Base-by-base conservation (phyloP, 2,797 vertebrate species). In the Pipistrellus pygmaeus region DNA sequence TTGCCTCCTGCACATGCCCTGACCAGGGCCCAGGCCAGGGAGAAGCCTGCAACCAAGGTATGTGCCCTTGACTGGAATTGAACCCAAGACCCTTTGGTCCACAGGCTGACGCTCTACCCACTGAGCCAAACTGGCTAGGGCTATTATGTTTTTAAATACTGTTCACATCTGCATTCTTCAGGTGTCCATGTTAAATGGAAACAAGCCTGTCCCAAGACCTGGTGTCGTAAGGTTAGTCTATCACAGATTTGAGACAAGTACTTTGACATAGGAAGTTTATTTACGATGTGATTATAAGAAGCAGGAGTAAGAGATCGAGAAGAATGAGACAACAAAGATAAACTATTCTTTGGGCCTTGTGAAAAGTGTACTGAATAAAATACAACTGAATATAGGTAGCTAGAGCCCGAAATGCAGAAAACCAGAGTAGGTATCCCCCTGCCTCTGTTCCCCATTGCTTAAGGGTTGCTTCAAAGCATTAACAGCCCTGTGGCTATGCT, bases 261-360 rank as follows among this genome's bases (percentile, higher is more conserved):
- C 32, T 62, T 86, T 5, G 15, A n/a, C 64, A 18, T 38, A 78
- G 32, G 38, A 85, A 60, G 5, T 53, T 73, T 32, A 53, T 82
- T 77, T 93, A 51, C 10, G 53, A 41, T 17, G 13, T 88, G 57
- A 87, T 77, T 94, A 20, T 69, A 82, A 85, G 68, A 90, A 85
- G 23, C 46, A 55, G 41, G 68, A 91, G 3, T 81, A 41, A 88
- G 64, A 76, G 41, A 93, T 4, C 6, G 2, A 89, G 11, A 93
- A 57, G 38, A 48, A 91, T 81, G 35, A 76, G 35, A 25, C 21
- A 51, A 21, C 17, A 48, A 51, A 89, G 38, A 73, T 73, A 60
- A 82, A 3, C 51, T 78, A 32, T 18, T 53, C 62, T 77, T 51
- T 46, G 21, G 46, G 30, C 44, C 8, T 48, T 62, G 17, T 14